These are phyloP conservation scores for Lysandra bellargus DNA, from an alignment of 2,888 invertebrate genomes.

Conservation along the genomic window DNA sequence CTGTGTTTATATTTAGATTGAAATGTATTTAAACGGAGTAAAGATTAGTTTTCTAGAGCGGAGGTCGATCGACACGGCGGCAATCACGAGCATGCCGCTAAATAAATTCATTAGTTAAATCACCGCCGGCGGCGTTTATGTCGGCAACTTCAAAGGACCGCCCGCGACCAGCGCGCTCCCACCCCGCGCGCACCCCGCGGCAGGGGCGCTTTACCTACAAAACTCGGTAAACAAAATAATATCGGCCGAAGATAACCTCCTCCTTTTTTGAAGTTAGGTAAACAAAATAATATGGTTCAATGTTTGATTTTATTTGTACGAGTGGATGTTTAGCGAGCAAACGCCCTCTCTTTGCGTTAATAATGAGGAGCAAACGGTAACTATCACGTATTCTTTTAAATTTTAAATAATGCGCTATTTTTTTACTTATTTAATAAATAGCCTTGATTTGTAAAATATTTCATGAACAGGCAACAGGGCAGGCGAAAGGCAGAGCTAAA, in stretches of 20 bases:
- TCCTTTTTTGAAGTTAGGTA: background rate
- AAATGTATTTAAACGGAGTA: background rate
- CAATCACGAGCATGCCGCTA: conserved; percentile 68
- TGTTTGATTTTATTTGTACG: conserved; percentile 78
- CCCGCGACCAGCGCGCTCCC: conserved; percentile 56
- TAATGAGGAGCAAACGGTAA: conserved; percentile 20
- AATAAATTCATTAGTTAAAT: conserved; percentile 82
- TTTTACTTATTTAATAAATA: background rate
- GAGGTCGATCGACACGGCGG: conserved; percentile 44
- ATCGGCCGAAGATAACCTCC: conserved; percentile 46
- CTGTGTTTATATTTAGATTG: background rate
- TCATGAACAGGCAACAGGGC: background rate
- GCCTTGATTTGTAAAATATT: background rate
- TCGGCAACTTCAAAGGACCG: conserved; percentile 78
- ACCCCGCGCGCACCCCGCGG: conserved; percentile 58
- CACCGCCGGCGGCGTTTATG: conserved; percentile 79
- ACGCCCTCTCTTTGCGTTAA: conserved; percentile 60
- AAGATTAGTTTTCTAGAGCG: conserved; percentile 29
- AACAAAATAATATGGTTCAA: conserved; percentile 58
- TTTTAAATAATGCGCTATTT: background rate
- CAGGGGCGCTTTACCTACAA: conserved; percentile 77
- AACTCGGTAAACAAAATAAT: conserved; percentile 80
- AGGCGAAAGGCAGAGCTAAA: background rate
- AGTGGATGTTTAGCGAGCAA: conserved; percentile 69
- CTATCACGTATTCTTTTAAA: background rate